Evolutionary conservation across 2,113 vertebrate genomes (phyloP), one percentile per base, ranked within the genome.

Genomic region (Actenoides lindsayi): DNA sequence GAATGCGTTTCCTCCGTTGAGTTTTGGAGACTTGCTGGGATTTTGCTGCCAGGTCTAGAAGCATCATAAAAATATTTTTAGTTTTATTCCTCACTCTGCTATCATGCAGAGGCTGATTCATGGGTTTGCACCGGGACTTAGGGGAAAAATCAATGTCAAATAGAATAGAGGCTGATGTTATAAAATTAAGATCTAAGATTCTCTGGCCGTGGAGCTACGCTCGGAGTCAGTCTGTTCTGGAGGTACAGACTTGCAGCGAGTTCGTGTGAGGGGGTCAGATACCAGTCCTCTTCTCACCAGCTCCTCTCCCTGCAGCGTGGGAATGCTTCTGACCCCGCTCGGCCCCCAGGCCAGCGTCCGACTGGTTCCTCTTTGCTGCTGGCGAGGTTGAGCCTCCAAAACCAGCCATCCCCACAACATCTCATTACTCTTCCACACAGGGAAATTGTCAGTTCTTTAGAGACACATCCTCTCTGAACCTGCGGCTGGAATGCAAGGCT

Each of bases 181-280:
- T 35, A 92, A 88, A 90, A 87, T 93, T 80, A 80, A 91, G 88
- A 90, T 88, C 93, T 92, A 50, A 93, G 90, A 41, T 79, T 77
- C 90, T 85, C 63, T 77, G 57, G 71, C 78, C 0, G 0, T 54
- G 30, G 85, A 85, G 87, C 62, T 82, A 1, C 6, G 1, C 30
- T 53, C 1, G 0, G 87, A 84, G 74, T 60, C 75, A 30, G 1
- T 62, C 74, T 37, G 70, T 79, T 67, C 23, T 0, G 13, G 71
- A 68, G 70, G 14, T 28, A 9, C 1, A 4, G 79, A 10, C 75
- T 56, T 20, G 44, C 10, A 48, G 57, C 0, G 3, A 67, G 44
- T 70, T 81, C 3, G 1, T 16, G 56, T 7, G 23, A 20, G 48
- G 10, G 2, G 3, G 30, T 41, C 51, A 46, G 42, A 31, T 31